These are phyloP conservation scores for Trachelus troglodyta DNA, from an alignment of 2,888 invertebrate species.

Conservation along the genomic window DNA sequence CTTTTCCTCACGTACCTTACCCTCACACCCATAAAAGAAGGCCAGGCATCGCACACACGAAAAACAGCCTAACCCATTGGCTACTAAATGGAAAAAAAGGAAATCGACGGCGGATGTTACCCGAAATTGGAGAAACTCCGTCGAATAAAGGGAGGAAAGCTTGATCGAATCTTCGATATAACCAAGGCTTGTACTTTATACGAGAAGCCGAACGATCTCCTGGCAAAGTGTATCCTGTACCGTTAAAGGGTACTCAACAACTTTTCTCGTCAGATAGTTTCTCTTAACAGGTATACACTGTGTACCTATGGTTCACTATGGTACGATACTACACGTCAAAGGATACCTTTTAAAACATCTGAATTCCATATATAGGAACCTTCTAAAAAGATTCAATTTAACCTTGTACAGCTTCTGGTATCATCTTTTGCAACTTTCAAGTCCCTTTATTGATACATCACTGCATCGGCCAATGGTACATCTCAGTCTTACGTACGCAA, in stretches of 20 bases:
- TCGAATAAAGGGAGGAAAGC: background rate
- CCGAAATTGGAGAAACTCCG: background rate
- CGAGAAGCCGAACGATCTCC: background rate
- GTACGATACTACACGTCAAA: background rate
- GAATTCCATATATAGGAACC: background rate
- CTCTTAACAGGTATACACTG: background rate
- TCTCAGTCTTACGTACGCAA: background rate
- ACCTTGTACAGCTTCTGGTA: background rate
- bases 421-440: background rate
- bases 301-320: background rate
- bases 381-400: background rate
- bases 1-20: background rate
- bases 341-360: background rate
- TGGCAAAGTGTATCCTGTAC: background rate
- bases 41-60: background rate
- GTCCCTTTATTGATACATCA: background rate
- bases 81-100: background rate
- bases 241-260: background rate
- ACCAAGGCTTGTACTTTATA: background rate
- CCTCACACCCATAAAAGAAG: background rate
- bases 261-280: background rate
- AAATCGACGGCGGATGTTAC: background rate
- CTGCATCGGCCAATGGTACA: too few species aligned
- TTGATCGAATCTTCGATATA: background rate
- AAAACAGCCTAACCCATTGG: background rate